phyloP scores from a whole-genome alignment of 2,888 invertebrate genomes.

The Drosophila multiciliata region DNA sequence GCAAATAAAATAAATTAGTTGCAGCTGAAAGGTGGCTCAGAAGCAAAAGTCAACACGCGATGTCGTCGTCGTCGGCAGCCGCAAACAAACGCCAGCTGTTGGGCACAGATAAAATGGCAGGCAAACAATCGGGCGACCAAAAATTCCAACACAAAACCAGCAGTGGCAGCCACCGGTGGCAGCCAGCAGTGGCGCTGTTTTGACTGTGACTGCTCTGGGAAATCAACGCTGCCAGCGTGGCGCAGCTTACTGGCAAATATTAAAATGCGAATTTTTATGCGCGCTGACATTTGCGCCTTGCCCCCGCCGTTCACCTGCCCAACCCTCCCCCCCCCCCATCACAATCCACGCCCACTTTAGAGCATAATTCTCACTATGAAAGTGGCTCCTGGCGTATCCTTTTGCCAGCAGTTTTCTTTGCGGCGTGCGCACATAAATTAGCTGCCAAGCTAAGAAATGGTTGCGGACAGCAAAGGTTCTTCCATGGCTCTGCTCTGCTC shows the following conservation, averaged over 20 bases:
- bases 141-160: constrained; percentile 29
- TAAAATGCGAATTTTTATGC: constrained; percentile 81
- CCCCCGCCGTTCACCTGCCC: constrained; percentile 4
- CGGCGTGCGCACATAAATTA: constrained; percentile 79
- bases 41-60: constrained; percentile 78
- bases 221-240: constrained; percentile 70
- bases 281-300: constrained; percentile 74
- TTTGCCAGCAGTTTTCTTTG: constrained; percentile 70
- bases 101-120: constrained; percentile 74
- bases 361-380: constrained; percentile 69
- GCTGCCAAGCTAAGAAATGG: constrained; percentile 79
- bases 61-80: constrained; percentile 67
- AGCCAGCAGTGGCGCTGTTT: neutral
- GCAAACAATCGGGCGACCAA: constrained; percentile 64
- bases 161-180: neutral
- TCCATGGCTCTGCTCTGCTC: constrained; percentile 2
- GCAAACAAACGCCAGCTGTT: constrained; percentile 80
- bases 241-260: constrained; percentile 79
- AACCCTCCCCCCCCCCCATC: neutral
- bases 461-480: constrained; percentile 70
- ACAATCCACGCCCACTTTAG: constrained; percentile 5
- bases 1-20: constrained; percentile 81
- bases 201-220: constrained; percentile 46
- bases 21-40: constrained; percentile 81
- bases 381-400: constrained; percentile 53